Evolutionary conservation across 2,113 vertebrate genomes (phyloP).

Genomic region (Dicerorhinus sumatrensis): DNA sequence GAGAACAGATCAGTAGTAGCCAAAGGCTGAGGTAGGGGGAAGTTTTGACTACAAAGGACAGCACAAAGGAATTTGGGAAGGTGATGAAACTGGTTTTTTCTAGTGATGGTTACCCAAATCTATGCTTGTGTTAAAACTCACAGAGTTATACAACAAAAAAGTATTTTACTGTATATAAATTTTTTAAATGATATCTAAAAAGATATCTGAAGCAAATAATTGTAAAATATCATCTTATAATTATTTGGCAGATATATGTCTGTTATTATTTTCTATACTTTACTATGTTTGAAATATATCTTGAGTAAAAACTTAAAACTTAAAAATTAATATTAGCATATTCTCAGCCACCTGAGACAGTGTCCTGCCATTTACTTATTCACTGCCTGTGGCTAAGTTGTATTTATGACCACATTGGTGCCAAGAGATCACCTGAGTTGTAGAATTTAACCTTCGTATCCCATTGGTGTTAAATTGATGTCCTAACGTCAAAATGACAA

Average conservation of each 20-base stretch:
- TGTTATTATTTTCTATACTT: background rate
- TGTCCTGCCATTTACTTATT: background rate
- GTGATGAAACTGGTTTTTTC: background rate
- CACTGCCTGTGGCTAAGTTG: background rate
- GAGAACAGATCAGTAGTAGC: background rate
- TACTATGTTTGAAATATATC: background rate
- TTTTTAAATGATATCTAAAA: background rate
- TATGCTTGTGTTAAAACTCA: background rate
- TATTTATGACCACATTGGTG: background rate
- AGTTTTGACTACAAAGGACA: background rate
- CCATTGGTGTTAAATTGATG: background rate
- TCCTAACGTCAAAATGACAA: background rate
- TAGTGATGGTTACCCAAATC: background rate
- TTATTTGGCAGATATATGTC: background rate
- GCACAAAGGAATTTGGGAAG: background rate
- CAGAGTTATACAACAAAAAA: background rate
- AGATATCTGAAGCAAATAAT: background rate
- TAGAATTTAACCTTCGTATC: background rate
- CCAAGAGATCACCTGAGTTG: background rate
- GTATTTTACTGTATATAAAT: background rate
- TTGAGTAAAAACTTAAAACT: background rate
- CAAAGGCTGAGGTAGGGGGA: background rate
- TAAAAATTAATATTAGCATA: background rate
- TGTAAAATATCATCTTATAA: background rate
- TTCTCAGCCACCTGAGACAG: background rate